phyloP scores from a whole-genome alignment of 2,888 invertebrate genomes.

The Macaria notata region DNA sequence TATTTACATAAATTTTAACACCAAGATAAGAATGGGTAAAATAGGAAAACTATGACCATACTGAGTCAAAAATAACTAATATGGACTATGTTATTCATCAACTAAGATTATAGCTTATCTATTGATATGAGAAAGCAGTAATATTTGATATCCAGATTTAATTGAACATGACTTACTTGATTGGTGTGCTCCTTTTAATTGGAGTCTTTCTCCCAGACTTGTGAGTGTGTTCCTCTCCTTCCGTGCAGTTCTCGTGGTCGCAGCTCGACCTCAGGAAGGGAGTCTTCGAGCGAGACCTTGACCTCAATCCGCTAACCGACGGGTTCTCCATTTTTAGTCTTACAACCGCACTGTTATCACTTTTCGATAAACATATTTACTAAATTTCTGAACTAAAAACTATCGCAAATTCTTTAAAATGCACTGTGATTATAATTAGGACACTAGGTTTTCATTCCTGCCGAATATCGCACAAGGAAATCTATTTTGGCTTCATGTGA shows the following conservation, averaged over 20 bases:
- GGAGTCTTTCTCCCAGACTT: conserved; percentile 78
- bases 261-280: conserved; percentile 84
- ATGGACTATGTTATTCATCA: no score
- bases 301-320: conserved; percentile 81
- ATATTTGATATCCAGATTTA: no score
- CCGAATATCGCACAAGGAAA: conserved; percentile 71
- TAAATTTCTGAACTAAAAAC: conserved; percentile 37
- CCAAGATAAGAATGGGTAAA: no score
- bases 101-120: no score
- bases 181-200: conserved; percentile 71
- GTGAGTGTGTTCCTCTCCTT: conserved; percentile 77
- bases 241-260: conserved; percentile 81
- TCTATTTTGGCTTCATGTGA: conserved; percentile 77
- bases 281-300: conserved; percentile 87
- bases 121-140: no score
- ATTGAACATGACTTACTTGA: conserved; percentile 64
- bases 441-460: conserved; percentile 32
- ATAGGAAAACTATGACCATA: no score
- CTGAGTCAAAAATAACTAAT: no score
- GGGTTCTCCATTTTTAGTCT: conserved; percentile 61
- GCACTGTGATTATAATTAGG: conserved; percentile 42
- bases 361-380: conserved; percentile 47
- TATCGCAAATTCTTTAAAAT: conserved; percentile 34
- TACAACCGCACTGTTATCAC: conserved; percentile 19
- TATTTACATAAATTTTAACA: no score